A percentile compares a stretch with the other conserved stretches of the same genome.
These are phyloP conservation scores for Acinonyx jubatus DNA, from an alignment of 2,113 vertebrate genomes.

Conservation along the genomic window DNA sequence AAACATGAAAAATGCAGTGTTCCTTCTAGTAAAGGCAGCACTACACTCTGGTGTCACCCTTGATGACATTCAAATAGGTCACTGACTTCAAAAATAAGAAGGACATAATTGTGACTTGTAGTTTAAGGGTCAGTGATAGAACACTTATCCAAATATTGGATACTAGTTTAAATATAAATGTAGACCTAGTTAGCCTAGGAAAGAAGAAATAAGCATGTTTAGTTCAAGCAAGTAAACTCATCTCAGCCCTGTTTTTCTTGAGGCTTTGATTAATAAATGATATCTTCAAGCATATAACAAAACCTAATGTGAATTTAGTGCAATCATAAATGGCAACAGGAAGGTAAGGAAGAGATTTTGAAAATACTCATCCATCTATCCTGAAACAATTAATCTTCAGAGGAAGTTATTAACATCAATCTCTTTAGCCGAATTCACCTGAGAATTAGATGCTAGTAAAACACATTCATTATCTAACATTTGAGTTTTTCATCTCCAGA, in stretches of 20 bases:
- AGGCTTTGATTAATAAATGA: conserved; percentile 8
- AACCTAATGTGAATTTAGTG: neutral
- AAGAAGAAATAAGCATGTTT: neutral
- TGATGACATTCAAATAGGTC: neutral
- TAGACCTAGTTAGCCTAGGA: neutral
- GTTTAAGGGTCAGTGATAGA: neutral
- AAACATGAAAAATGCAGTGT: neutral
- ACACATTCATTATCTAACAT: conserved; percentile 32
- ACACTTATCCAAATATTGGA: neutral
- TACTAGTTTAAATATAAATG: neutral
- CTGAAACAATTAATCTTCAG: conserved; percentile 40
- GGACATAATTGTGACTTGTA: neutral
- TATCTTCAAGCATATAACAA: neutral
- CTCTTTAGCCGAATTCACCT: conserved; percentile 37
- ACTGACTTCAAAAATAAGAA: neutral
- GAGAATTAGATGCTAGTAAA: conserved; percentile 19
- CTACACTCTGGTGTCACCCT: too few relatives aligned
- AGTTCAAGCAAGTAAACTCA: neutral
- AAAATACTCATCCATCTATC: conserved; percentile 3
- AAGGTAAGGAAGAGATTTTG: neutral
- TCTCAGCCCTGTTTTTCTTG: neutral
- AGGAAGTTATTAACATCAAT: conserved; percentile 47
- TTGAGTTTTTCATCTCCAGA: conserved; percentile 34
- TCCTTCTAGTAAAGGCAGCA: neutral
- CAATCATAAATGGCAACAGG: neutral